Evolutionary conservation across 2,888 invertebrate genomes (phyloP), one percentile per base, ranked within the genome.

Genomic region (Andrena fulva): DNA sequence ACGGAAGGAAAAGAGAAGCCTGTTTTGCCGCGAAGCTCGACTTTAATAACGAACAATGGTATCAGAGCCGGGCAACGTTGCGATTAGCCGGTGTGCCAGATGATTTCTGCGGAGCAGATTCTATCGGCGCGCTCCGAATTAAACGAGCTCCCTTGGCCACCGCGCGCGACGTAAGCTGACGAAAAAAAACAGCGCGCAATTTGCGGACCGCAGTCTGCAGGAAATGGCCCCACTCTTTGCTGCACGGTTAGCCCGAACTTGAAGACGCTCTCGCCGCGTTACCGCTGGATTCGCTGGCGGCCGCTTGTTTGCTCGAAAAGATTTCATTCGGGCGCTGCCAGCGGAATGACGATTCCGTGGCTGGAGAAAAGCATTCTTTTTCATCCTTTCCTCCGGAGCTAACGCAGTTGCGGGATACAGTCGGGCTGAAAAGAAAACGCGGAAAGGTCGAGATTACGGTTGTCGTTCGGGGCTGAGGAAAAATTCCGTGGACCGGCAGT

Each of bases 61-160:
- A 75, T 77, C 80, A 84, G 84, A 89, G 87, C 84, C 72, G 59
- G 78, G 48, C n/a, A 20, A 68, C 73, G 66, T 83, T 82, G 84
- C 91, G 91, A 92, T 91, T 88, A 90, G 89, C 85, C 75, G 59
- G 16, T 54, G 48, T 67, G 77, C 64, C 52, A 29, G 60, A 72
- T 59, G 35, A 77, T 67, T 74, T 68, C 67, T 75, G 64, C 24
- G 35, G 35, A 8, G 48, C 29, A 33, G 66, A 66, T 69, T 86
- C 87, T 86, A 90, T 90, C 90, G 91, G 91, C 89, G 87, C 68
- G 69, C 31, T 70, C 67, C 77, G 87, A 90, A 91, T 91, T 90
- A 91, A 91, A 91, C 85, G 70, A 85, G 89, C 83, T 85, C 88
- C 90, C 91, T 90, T 83, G 86, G 89, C 90, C 90, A 87, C 48